Conservation (phyloP, 2,797 vertebrate genomes). For the Manis pentadactyla region DNA sequence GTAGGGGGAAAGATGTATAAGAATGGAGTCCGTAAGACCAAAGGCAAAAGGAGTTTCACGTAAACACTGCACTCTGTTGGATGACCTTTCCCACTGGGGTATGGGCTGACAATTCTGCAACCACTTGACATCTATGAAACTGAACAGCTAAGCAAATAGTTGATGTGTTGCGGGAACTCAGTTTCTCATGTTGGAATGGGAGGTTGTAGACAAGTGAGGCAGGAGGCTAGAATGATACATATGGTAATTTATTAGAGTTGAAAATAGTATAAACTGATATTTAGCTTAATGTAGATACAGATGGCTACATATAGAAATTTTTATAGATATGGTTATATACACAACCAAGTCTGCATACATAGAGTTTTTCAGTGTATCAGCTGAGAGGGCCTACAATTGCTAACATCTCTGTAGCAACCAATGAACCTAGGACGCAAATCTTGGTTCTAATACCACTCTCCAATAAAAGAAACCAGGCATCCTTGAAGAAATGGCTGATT, state of each 20-base stretch:
- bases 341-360: background rate
- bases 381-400: background rate
- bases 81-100: background rate
- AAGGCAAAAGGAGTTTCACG: background rate
- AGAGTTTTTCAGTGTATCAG: background rate
- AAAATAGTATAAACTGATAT: background rate
- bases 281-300: background rate
- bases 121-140: background rate
- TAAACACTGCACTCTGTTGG: background rate
- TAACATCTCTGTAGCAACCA: background rate
- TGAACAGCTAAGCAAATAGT: background rate
- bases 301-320: background rate
- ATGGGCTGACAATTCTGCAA: slow-evolving; percentile 7
- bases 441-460: background rate
- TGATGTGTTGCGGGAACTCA: background rate
- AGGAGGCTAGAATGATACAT: background rate
- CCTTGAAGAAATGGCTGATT: background rate
- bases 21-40: background rate
- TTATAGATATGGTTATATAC: background rate
- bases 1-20: background rate
- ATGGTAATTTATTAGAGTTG: background rate
- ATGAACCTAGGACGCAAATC: background rate
- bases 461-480: background rate
- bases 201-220: background rate
- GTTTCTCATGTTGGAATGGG: background rate